phyloP scores from a whole-genome alignment of 2,113 vertebrate species.

The Pelecanus crispus region DNA sequence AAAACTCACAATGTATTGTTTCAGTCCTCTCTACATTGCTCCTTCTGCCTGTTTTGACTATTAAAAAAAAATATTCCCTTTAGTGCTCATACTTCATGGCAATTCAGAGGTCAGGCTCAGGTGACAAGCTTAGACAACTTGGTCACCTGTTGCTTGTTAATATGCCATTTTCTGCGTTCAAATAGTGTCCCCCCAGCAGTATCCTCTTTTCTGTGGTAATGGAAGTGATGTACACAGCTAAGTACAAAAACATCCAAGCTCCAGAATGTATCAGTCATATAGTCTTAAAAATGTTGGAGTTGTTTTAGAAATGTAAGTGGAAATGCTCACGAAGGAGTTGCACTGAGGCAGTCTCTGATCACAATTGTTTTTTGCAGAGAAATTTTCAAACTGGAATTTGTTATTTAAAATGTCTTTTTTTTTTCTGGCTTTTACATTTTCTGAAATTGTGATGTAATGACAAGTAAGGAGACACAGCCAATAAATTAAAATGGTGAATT shows the following conservation, averaged over 20 bases:
- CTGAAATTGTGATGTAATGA: background rate
- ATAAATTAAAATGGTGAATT: background rate
- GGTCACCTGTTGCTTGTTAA: constrained; percentile 19
- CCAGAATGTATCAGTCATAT: background rate
- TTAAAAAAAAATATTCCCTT: background rate
- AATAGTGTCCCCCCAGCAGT: background rate
- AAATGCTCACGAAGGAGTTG: background rate
- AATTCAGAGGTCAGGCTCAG: background rate
- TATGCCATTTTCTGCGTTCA: background rate
- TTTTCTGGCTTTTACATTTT: background rate
- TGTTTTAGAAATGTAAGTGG: background rate
- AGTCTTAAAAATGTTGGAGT: background rate
- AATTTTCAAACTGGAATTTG: background rate
- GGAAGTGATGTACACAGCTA: background rate
- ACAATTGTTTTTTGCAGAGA: background rate
- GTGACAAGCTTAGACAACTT: background rate
- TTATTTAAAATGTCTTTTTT: background rate
- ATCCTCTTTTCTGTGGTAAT: background rate
- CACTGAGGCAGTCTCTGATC: background rate
- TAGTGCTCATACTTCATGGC: background rate
- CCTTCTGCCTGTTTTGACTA: background rate
- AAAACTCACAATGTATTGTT: background rate
- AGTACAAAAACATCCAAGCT: background rate
- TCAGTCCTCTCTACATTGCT: background rate
- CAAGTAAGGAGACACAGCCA: background rate